Evolutionary conservation across 2,113 vertebrate species (phyloP).

Genomic region (Nesogale talazaci): DNA sequence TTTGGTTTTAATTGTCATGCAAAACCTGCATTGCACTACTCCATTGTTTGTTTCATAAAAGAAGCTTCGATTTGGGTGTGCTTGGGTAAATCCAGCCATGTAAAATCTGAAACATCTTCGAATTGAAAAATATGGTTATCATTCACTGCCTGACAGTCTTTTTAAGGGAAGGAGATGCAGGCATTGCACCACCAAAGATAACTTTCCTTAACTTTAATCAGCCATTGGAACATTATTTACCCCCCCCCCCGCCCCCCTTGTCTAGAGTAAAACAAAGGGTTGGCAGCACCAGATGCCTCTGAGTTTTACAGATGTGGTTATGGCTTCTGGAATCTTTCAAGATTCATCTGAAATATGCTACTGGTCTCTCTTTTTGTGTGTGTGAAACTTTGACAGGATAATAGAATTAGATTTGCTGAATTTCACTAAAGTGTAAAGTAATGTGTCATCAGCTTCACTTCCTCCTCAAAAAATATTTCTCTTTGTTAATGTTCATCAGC

Average conservation of each 20-base stretch:
- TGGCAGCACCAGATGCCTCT: conserved; percentile 64
- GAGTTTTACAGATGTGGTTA: conserved; percentile 66
- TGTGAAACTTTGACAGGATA: conserved; percentile 79
- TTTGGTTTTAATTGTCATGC: conserved; percentile 62
- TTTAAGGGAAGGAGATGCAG: conserved; percentile 56
- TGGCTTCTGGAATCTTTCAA: conserved; percentile 68
- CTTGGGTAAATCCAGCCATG: conserved; percentile 35
- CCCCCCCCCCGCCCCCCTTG: too few species aligned
- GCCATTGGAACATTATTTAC: conserved; percentile 73
- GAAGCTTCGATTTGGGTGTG: conserved; percentile 63
- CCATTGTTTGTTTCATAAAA: conserved; percentile 49
- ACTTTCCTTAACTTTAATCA: conserved; percentile 76
- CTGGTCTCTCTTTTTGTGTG: conserved; percentile 61
- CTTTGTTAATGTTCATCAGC: conserved; percentile 74
- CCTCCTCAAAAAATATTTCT: conserved; percentile 83
- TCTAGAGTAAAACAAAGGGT: conserved; percentile 71
- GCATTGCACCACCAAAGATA: conserved; percentile 67
- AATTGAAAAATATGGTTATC: conserved; percentile 64
- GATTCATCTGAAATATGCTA: conserved; percentile 75
- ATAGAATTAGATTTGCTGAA: conserved; percentile 82
- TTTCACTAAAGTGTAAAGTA: conserved; percentile 82
- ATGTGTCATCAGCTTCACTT: conserved; percentile 81
- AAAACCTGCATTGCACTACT: conserved; percentile 59
- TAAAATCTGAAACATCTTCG: conserved; percentile 67
- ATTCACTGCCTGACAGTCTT: conserved; percentile 64